Conservation (phyloP, 2,888 invertebrate species). For the Nephrotoma appendiculata region DNA sequence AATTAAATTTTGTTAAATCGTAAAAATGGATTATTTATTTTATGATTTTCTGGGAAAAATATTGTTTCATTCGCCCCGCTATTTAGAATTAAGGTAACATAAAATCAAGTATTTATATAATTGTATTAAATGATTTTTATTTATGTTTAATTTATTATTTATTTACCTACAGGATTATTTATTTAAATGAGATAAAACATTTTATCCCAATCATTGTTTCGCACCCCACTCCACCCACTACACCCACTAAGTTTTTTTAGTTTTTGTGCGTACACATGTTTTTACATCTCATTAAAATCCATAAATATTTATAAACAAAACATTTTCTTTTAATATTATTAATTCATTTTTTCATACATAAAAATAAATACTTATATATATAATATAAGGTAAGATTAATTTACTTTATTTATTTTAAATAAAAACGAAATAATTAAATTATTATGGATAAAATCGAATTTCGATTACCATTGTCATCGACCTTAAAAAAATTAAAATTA, state of each 20-base stretch:
- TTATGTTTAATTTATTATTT: neutral
- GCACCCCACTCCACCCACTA: neutral
- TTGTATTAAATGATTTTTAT: neutral
- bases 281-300: neutral
- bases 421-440: neutral
- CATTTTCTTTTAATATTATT: neutral
- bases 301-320: neutral
- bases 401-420: neutral
- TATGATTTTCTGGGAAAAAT: neutral
- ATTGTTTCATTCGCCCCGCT: neutral
- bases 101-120: neutral
- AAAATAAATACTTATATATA: neutral
- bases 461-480: conserved; percentile 3
- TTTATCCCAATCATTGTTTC: neutral
- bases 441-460: neutral
- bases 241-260: neutral
- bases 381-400: neutral
- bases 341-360: neutral
- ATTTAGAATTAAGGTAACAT: neutral
- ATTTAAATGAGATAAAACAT: neutral
- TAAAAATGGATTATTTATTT: neutral
- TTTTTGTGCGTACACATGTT: neutral
- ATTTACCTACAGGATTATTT: neutral
- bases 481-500: neutral
- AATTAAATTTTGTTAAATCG: neutral